Evolutionary conservation across 1,140 invertebrate genomes (phyloP).

Genomic region (Marisa cornuarietis): DNA sequence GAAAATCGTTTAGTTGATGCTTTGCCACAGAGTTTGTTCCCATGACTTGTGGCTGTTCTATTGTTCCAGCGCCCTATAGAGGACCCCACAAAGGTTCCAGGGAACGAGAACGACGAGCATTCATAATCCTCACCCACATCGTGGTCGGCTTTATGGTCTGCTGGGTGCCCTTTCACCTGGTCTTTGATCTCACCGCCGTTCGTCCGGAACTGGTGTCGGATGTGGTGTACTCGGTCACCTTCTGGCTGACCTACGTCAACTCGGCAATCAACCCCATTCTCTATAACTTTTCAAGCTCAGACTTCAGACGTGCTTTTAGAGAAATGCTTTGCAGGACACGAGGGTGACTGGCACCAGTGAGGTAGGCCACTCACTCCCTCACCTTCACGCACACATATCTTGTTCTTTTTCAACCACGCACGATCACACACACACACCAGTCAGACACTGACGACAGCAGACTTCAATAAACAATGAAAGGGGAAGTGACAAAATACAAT

Average conservation of each 20-base stretch:
- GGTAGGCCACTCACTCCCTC: too few species aligned
- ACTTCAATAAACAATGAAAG: too few species aligned
- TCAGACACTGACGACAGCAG: too few species aligned
- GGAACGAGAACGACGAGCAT: conserved; percentile 40
- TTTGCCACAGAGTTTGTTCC: too few species aligned
- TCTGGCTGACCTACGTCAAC: conserved; percentile 62
- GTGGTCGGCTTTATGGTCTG: conserved; percentile 52
- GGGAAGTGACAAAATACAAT: too few species aligned
- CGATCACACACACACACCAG: too few species aligned
- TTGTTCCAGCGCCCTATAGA: background rate
- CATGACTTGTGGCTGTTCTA: too few species aligned
- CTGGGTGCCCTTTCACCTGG: conserved; percentile 59
- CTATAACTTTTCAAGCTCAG: conserved; percentile 58
- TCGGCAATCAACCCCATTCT: conserved; percentile 62
- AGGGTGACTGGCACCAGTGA: too few species aligned
- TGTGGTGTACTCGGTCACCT: conserved; percentile 42
- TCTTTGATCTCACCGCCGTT: conserved; percentile 54
- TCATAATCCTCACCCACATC: conserved; percentile 56
- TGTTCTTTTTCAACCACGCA: too few species aligned
- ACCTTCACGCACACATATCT: too few species aligned
- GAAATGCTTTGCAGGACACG: conserved; percentile 25
- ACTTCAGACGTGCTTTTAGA: conserved; percentile 51
- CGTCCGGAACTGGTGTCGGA: conserved; percentile 44
- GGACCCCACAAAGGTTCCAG: background rate
- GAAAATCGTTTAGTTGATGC: too few species aligned